phyloP scores from a whole-genome alignment of 2,888 invertebrate species.

The Eumacrocentrus americanus region DNA sequence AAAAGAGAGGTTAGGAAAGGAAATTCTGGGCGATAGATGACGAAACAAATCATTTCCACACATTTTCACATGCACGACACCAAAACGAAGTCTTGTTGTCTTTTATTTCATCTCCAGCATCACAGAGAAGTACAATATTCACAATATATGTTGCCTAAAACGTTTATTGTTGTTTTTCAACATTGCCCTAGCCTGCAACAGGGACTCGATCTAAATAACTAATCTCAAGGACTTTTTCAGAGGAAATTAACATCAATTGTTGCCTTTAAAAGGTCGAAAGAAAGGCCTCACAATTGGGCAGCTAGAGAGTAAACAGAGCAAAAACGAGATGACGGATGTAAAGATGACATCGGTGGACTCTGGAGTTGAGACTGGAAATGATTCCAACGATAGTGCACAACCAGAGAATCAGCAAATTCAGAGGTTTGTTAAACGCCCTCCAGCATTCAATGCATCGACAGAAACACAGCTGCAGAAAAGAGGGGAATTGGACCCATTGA shows the following conservation, averaged over 20 bases:
- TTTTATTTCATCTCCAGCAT: too few species aligned
- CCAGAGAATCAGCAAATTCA: constrained; percentile 33
- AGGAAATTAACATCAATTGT: background rate
- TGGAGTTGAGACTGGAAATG: constrained; percentile 76
- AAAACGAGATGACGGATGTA: background rate
- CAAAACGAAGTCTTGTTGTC: too few species aligned
- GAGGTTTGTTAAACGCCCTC: background rate
- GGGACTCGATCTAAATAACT: background rate
- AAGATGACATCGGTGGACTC: constrained; percentile 68
- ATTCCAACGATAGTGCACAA: constrained; percentile 69
- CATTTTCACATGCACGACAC: too few species aligned
- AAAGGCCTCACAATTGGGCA: background rate
- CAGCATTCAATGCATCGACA: background rate
- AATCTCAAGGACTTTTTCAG: background rate
- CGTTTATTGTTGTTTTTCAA: background rate
- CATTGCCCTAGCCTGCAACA: background rate
- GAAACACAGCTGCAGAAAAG: background rate
- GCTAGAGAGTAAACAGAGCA: background rate
- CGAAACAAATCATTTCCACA: too few species aligned
- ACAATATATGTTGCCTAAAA: too few species aligned
- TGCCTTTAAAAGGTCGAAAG: background rate
- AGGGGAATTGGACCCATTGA: background rate
- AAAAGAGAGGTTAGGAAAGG: too few species aligned
- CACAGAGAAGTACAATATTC: too few species aligned
- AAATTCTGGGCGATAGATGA: too few species aligned